phyloP scores from a whole-genome alignment of 64 coral and sea anemone genomes.

The Actinia equina region DNA sequence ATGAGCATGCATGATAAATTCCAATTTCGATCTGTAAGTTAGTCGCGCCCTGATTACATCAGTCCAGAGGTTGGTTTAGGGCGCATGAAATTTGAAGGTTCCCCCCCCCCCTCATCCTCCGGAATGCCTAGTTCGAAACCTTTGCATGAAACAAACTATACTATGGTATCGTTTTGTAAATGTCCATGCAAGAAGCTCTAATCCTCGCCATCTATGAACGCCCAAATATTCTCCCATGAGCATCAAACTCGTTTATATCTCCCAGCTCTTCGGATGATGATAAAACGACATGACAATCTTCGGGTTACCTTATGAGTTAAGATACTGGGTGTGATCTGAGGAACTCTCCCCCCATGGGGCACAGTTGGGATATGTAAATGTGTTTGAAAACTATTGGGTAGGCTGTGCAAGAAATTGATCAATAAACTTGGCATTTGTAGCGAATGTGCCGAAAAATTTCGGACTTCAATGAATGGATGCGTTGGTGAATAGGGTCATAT shows the following conservation, averaged over 20 bases:
- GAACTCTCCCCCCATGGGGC: slow-evolving; percentile 20
- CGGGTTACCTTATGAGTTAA: slow-evolving; percentile 35
- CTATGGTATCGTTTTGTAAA: no score
- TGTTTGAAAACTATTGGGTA: slow-evolving; percentile 25
- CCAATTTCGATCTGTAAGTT: no score
- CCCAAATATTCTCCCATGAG: slow-evolving; percentile 7
- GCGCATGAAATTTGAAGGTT: no score
- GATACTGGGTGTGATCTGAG: slow-evolving; percentile 35
- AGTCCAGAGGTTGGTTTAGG: no score
- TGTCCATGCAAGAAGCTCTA: no score
- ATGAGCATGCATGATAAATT: no score
- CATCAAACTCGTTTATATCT: background rate
- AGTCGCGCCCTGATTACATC: no score
- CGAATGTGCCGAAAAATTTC: background rate
- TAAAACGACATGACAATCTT: slow-evolving; percentile 34
- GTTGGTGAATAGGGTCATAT: background rate
- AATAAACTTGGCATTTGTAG: background rate
- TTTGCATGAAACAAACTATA: no score
- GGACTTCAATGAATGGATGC: background rate
- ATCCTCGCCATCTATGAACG: background rate
- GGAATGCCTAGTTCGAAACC: no score
- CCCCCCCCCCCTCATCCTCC: no score
- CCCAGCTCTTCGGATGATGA: background rate
- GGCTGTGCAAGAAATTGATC: background rate
- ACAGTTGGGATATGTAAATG: slow-evolving; percentile 28